phyloP scores from a whole-genome alignment of 2,888 invertebrate species.

The Apamea anceps region DNA sequence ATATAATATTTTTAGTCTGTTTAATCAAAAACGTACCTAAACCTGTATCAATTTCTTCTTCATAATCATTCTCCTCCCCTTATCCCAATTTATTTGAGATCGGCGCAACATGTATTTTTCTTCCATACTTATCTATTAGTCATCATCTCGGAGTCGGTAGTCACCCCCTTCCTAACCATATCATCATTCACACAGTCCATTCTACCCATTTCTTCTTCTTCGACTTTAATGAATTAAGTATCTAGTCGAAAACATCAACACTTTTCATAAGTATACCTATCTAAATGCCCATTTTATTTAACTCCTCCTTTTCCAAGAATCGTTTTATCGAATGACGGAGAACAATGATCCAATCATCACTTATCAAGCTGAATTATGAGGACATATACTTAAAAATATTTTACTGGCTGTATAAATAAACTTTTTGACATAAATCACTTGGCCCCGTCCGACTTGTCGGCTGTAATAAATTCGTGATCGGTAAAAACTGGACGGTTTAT shows the following conservation, averaged over 20 bases:
- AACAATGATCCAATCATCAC: slow-evolving; percentile 64
- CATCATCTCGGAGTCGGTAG: too few species aligned
- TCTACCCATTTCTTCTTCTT: background rate
- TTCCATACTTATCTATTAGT: too few species aligned
- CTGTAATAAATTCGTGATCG: slow-evolving; percentile 60
- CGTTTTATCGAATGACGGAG: slow-evolving; percentile 40
- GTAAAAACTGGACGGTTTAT: slow-evolving; percentile 57
- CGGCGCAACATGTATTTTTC: too few species aligned
- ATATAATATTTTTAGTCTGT: background rate
- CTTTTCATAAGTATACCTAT: background rate
- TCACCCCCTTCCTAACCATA: too few species aligned
- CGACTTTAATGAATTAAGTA: background rate
- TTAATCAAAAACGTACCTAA: background rate
- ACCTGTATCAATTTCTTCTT: too few species aligned
- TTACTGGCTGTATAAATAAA: slow-evolving; percentile 60
- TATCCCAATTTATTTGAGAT: too few species aligned
- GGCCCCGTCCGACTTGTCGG: slow-evolving; percentile 46
- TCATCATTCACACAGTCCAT: too few species aligned
- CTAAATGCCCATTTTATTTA: background rate
- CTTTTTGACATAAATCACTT: slow-evolving; percentile 59
- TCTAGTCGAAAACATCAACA: background rate
- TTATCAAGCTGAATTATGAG: slow-evolving; percentile 63
- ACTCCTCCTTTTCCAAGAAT: slow-evolving; percentile 29
- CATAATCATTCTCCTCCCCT: too few species aligned
- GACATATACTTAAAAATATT: slow-evolving; percentile 62